Evolutionary conservation across 2,888 invertebrate species (phyloP).

Genomic region (Diabrotica balteata): DNA sequence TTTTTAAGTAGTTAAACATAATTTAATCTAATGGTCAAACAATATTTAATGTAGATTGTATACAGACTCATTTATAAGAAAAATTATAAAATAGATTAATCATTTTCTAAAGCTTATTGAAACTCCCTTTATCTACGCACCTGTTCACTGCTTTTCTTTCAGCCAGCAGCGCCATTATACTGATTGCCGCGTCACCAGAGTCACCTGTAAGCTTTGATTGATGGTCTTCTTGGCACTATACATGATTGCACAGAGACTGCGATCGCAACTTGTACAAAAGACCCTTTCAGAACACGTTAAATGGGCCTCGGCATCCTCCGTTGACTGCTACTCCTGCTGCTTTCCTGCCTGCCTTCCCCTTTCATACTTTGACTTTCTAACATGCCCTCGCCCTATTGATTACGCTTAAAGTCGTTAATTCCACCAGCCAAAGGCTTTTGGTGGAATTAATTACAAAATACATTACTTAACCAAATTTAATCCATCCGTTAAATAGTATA

Average conservation of each 20-base stretch:
- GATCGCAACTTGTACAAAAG: slow-evolving; percentile 40
- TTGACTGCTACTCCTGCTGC: slow-evolving; percentile 14
- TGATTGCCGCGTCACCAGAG: slow-evolving; percentile 50
- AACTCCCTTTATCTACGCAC: slow-evolving; percentile 4
- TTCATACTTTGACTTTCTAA: slow-evolving; percentile 30
- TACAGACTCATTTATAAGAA: background rate
- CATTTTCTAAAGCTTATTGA: background rate
- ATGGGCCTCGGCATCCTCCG: slow-evolving; percentile 24
- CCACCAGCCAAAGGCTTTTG: background rate
- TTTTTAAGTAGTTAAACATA: no score
- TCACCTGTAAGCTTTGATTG: slow-evolving; percentile 55
- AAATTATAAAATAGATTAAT: no score
- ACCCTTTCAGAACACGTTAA: slow-evolving; percentile 39
- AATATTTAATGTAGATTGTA: background rate
- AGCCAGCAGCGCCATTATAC: slow-evolving; percentile 46
- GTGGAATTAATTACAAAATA: no score
- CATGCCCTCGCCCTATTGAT: slow-evolving; percentile 25
- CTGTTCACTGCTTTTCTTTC: slow-evolving; percentile 5
- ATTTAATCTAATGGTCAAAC: background rate
- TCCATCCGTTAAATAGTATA: no score
- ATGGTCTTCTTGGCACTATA: slow-evolving; percentile 54
- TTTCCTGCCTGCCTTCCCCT: slow-evolving; percentile 8
- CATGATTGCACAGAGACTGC: slow-evolving; percentile 52
- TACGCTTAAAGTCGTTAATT: slow-evolving; percentile 25
- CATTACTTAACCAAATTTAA: no score